These are phyloP conservation scores for Miichthys miiuy DNA, from an alignment of 2,797 vertebrate species.

Conservation along the genomic window DNA sequence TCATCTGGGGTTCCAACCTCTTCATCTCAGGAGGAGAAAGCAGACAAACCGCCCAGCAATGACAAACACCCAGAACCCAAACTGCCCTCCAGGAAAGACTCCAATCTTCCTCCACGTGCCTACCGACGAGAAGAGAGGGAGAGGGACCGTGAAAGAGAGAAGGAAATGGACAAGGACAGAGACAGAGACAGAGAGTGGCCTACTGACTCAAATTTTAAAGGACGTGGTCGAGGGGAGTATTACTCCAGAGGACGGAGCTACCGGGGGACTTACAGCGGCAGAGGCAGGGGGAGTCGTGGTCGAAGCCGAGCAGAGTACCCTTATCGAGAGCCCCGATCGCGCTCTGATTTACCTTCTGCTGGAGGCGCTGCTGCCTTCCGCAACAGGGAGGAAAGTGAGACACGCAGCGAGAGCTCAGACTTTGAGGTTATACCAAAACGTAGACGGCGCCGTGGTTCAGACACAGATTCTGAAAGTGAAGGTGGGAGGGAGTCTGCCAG, in stretches of 20 bases:
- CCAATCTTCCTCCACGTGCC: slow-evolving; percentile 89
- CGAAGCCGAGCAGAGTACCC: slow-evolving; percentile 93
- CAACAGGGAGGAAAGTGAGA: slow-evolving; percentile 97
- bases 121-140: slow-evolving; percentile 94
- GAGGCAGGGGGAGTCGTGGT: slow-evolving; percentile 90
- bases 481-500: slow-evolving; percentile 94
- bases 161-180: slow-evolving; percentile 88
- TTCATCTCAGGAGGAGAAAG: slow-evolving; percentile 90
- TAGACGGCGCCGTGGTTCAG: slow-evolving; percentile 92
- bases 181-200: slow-evolving; percentile 89
- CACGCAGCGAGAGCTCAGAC: slow-evolving; percentile 98
- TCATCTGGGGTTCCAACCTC: slow-evolving; percentile 80
- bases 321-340: slow-evolving; percentile 92
- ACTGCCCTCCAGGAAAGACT: slow-evolving; percentile 87
- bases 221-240: slow-evolving; percentile 96
- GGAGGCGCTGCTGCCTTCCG: slow-evolving; percentile 87
- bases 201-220: slow-evolving; percentile 90
- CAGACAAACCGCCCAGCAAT: slow-evolving; percentile 83
- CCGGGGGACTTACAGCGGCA: slow-evolving; percentile 93
- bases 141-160: slow-evolving; percentile 91
- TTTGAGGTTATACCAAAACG: slow-evolving; percentile 97
- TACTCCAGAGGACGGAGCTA: slow-evolving; percentile 97
- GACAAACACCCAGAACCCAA: slow-evolving; percentile 91
- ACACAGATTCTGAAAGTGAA: slow-evolving; percentile 98
- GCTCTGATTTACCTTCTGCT: slow-evolving; percentile 85